Percentiles rank a stretch among this genome's conserved stretches.
Conservation (phyloP, 2,113 vertebrate genomes). For the Myrmecobius fasciatus region DNA sequence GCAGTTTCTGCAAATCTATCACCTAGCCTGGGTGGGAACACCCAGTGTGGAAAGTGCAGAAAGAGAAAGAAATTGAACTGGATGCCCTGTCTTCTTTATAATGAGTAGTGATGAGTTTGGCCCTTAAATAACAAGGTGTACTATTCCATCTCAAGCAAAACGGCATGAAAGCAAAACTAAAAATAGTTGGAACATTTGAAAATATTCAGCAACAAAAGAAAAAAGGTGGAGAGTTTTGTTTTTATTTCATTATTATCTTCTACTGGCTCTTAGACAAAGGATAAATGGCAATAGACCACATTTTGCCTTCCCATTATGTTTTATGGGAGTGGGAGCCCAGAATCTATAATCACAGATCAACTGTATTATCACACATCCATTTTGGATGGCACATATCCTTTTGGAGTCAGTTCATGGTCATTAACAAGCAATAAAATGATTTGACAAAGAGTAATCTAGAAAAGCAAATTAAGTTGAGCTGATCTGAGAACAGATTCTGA, state of each 20-base stretch:
- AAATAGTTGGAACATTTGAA: not conserved
- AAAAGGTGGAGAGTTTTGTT: not conserved
- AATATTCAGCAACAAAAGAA: constrained; percentile 2
- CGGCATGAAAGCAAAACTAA: constrained; percentile 4
- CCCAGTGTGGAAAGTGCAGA: not conserved
- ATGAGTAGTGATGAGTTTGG: constrained; percentile 13
- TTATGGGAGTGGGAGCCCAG: not conserved
- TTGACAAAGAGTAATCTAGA: not conserved
- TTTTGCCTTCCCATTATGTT: constrained; percentile 4
- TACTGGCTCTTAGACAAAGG: constrained; percentile 7
- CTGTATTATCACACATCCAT: not conserved
- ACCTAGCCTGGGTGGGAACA: not conserved
- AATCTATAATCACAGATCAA: not conserved
- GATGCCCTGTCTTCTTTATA: constrained; percentile 10
- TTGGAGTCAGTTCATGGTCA: not conserved
- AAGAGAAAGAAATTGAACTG: constrained; percentile 29
- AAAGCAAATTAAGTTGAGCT: not conserved
- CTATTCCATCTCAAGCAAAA: not conserved
- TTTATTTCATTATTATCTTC: constrained; percentile 2
- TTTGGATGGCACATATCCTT: not conserved
- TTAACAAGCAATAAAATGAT: not conserved
- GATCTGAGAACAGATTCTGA: not conserved
- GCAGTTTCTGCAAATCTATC: constrained; percentile 7
- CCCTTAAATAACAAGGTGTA: constrained; percentile 4
- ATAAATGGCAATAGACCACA: not conserved